Evolutionary conservation across 2,113 vertebrate species (phyloP).

Genomic region (Apodemus speciosus): DNA sequence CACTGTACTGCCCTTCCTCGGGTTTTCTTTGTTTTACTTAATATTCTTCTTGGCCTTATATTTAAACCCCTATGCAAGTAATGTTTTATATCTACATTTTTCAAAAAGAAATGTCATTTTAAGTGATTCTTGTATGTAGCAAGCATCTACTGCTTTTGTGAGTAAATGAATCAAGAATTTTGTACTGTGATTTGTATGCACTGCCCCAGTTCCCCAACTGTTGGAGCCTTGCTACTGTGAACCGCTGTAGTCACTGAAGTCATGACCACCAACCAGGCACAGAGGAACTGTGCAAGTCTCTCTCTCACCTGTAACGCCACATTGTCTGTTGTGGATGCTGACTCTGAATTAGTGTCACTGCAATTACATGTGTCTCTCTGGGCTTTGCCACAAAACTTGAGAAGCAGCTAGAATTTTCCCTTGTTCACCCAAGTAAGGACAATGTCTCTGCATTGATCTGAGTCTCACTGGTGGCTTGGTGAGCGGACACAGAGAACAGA

Average conservation of each 20-base stretch:
- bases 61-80: conserved; percentile 91
- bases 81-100: conserved; percentile 86
- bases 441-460: conserved; percentile 74
- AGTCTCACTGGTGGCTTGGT: conserved; percentile 78
- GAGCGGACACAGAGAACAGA: not conserved
- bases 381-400: conserved; percentile 76
- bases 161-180: conserved; percentile 83
- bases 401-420: conserved; percentile 76
- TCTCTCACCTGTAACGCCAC: conserved; percentile 22
- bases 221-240: conserved; percentile 66
- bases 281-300: no score
- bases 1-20: no score
- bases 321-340: not conserved
- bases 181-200: conserved; percentile 86
- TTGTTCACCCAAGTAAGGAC: conserved; percentile 65
- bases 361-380: conserved; percentile 67
- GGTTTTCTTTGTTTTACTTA: conserved; percentile 80
- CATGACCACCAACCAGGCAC: not conserved
- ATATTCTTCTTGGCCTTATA: conserved; percentile 90
- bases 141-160: conserved; percentile 82
- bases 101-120: conserved; percentile 76
- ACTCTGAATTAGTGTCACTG: conserved; percentile 50
- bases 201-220: conserved; percentile 78
- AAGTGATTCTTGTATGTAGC: conserved; percentile 83
- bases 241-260: not conserved